Base-by-base conservation (phyloP, 2,113 vertebrate genomes). In the Trogon surrucura region DNA sequence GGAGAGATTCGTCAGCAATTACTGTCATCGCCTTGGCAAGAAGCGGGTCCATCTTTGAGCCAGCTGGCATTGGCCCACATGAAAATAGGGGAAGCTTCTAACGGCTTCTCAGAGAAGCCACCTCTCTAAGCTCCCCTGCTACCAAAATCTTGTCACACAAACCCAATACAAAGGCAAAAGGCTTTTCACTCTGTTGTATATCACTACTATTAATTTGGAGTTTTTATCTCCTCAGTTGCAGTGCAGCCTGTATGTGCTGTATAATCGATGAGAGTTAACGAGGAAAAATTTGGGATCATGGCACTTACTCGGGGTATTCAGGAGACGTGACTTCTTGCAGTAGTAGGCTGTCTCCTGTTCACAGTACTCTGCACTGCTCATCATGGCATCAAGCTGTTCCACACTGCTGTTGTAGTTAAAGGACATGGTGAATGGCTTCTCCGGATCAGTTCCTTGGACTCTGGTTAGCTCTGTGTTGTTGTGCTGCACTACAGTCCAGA, bases 261-360 rank as follows among this genome's bases (percentile, higher is more conserved):
- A 23, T 15, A 51, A 81, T 20, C 38, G 29, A 3, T 4, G 20
- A 17, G 11, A 65, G n/a, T 32, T 74, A 27, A 50, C 44, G 72
- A 73, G 61, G 64, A 72, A 81, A 56, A 47, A 15, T 78, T 32
- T 89, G 51, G 34, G 73, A 65, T 58, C 1, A 1, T 11, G 14
- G 30, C 53, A 82, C 98, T 98, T 97, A 99, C 99, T 99, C 2
- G 98, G 98, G 0, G 98, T 98, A 85, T 99, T 99, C 44, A 99
- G 98, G 47, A 99, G 98, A 15, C 99, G 99, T 54, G 99, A 99
- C 90, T 97, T 99, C 96, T 93, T 98, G 97, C 99, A 99, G 95
- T 97, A 97, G 97, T 99, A 99, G 29, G 98, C 96, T 74, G 99
- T 98, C 95, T 99, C 99, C 95, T 99, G 99, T 66, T 99, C 99